These are phyloP conservation scores for Incurvaria masculella DNA, from an alignment of 2,888 invertebrate genomes.

Conservation along the genomic window DNA sequence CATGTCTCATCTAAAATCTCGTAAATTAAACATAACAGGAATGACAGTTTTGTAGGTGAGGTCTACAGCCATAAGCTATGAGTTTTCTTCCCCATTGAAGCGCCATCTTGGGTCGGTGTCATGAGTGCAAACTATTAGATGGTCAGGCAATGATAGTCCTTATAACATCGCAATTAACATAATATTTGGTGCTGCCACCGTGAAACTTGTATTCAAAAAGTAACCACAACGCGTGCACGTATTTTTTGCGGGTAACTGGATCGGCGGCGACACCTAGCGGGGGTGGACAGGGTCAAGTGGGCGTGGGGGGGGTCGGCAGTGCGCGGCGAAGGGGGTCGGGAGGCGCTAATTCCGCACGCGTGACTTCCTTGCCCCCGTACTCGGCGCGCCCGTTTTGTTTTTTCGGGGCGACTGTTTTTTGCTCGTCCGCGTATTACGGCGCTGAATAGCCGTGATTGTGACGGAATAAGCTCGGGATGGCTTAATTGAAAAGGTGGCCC, in stretches of 20 bases:
- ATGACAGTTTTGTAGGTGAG: too few relatives aligned
- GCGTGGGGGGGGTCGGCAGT: slow-evolving; percentile 28
- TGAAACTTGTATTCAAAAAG: slow-evolving; percentile 26
- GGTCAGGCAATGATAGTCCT: slow-evolving; percentile 1
- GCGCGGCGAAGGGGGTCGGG: slow-evolving; percentile 18
- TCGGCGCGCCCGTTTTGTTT: slow-evolving; percentile 13
- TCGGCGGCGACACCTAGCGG: slow-evolving; percentile 45
- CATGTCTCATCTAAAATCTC: too few relatives aligned
- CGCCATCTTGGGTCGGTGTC: slow-evolving; percentile 1
- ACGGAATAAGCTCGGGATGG: neutral
- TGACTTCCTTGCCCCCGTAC: slow-evolving; percentile 33
- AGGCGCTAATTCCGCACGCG: slow-evolving; percentile 44
- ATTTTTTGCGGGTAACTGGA: slow-evolving; percentile 28
- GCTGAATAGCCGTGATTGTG: neutral
- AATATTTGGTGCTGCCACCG: neutral
- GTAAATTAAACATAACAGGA: too few relatives aligned
- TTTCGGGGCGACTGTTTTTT: too few relatives aligned
- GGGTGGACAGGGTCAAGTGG: slow-evolving; percentile 20
- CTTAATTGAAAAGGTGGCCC: neutral
- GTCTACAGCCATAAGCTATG: too few relatives aligned
- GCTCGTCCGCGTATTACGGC: too few relatives aligned
- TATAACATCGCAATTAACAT: neutral
- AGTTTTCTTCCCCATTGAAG: slow-evolving; percentile 12
- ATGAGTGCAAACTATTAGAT: slow-evolving; percentile 4
- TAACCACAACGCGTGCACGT: slow-evolving; percentile 37